Base-by-base conservation (phyloP, 2,797 vertebrate genomes). In the Taenioides sp. region DNA sequence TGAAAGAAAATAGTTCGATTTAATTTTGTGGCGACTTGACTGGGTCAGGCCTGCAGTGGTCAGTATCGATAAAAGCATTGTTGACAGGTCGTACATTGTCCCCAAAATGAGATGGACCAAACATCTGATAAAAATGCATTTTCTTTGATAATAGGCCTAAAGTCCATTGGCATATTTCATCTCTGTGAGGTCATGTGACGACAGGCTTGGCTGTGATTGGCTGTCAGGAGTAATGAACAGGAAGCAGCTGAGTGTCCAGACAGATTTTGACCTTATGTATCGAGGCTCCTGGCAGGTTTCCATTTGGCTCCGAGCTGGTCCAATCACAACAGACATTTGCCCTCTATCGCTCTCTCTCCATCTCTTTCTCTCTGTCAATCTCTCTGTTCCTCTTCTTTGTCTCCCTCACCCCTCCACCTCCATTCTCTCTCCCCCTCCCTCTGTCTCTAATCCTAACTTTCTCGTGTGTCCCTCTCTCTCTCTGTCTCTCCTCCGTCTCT, bases 241-340 rank as follows among this genome's bases (percentile, higher is more conserved):
- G 9, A 64, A 4, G 59, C 60, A 12, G 60, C 18, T 17, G 40
- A 25, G 43, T 49, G 64, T 65, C 64, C 64, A 65, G 43, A 65
- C 64, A 65, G 64, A 49, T 27, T 65, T 65, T 65, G 64, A 65
- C 64, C 64, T 65, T 12, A 4, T 47, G 43, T 47, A 50, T 65
- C 22, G 5, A 23, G 62, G 23, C 11, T 2, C 3, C 20, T 65
- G 64, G 64, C 64, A 9, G 3, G 23, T 27, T 28, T 27, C 64
- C 64, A 65, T 28, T 20, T 49, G 43, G 64, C 64, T 28, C 3
- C 23, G 17, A 28, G 43, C 22, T 25, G 16, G 14, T 40, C 16
- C 40, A 50, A 65, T 22, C 43, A 49, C 22, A 17, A 17, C 22
- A 5, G 23, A 65, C 40, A 9, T 3, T 28, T 20, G 64, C 37